Percentiles rank a stretch among this genome's conserved stretches.
These are phyloP conservation scores for Spilosoma lubricipeda DNA, from an alignment of 2,888 invertebrate species.

Conservation along the genomic window DNA sequence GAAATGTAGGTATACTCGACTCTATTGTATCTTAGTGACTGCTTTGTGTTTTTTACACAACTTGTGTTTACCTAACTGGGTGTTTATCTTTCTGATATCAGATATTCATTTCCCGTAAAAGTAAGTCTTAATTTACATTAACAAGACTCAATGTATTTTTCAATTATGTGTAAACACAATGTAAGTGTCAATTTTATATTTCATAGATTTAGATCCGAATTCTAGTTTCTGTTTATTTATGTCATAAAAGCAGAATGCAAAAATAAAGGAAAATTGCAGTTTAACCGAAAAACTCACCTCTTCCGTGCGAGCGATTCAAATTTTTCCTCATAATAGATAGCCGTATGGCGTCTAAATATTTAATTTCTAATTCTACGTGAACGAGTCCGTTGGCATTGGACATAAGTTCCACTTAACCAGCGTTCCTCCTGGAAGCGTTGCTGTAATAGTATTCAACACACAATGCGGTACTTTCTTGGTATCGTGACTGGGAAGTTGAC, in stretches of 20 bases:
- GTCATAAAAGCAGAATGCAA: not conserved
- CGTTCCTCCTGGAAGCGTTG: slow-evolving; percentile 5
- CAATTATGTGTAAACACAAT: too few species aligned
- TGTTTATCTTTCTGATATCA: too few species aligned
- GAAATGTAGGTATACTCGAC: too few species aligned
- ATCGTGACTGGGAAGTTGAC: not conserved
- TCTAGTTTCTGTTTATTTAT: not conserved
- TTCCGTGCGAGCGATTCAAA: slow-evolving; percentile 3
- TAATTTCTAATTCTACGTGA: slow-evolving; percentile 25
- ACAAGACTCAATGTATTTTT: too few species aligned
- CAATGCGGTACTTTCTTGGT: not conserved
- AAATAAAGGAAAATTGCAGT: not conserved
- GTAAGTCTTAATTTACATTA: too few species aligned
- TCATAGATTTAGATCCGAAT: too few species aligned
- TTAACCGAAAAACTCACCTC: slow-evolving; percentile 11
- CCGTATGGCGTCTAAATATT: slow-evolving; percentile 21
- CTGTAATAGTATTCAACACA: not conserved
- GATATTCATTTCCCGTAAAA: too few species aligned
- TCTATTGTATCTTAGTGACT: too few species aligned
- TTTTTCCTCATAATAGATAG: slow-evolving; percentile 22
- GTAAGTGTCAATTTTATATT: too few species aligned
- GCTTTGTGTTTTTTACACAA: too few species aligned
- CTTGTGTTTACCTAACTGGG: too few species aligned
- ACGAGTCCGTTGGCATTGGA: slow-evolving; percentile 10
- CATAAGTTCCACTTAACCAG: slow-evolving; percentile 19